phyloP scores from a whole-genome alignment of 2,113 vertebrate genomes.

The Rhineura floridana region DNA sequence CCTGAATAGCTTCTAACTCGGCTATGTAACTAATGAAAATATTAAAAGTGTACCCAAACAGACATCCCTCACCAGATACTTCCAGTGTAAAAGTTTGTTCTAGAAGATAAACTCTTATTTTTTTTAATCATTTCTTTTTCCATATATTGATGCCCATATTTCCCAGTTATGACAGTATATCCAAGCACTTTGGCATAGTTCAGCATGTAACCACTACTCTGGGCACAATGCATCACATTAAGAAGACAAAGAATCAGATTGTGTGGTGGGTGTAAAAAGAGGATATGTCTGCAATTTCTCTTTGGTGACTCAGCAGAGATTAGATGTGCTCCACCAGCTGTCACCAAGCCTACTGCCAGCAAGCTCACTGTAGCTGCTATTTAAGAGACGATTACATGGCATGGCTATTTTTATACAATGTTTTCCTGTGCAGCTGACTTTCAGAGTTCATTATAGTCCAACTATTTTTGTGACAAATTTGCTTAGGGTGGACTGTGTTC shows the following conservation, averaged over 20 bases:
- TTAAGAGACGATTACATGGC: neutral
- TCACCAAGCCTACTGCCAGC: neutral
- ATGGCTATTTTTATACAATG: slow-evolving; percentile 20
- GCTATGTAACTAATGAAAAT: neutral
- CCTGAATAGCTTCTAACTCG: no score
- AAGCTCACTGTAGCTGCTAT: slow-evolving; percentile 3
- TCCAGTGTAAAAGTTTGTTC: neutral
- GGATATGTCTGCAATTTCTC: neutral
- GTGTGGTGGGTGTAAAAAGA: neutral
- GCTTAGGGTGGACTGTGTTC: neutral
- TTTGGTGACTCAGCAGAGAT: slow-evolving; percentile 33
- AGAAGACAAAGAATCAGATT: neutral
- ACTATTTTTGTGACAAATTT: neutral
- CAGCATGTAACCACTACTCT: neutral
- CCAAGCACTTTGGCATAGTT: neutral
- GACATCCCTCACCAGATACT: neutral
- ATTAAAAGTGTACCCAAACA: neutral
- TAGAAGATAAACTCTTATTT: neutral
- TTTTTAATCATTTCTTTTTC: neutral
- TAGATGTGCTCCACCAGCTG: neutral
- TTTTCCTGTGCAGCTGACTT: slow-evolving; percentile 35
- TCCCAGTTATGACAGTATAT: neutral
- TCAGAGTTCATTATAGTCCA: neutral
- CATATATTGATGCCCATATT: neutral
- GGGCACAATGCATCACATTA: neutral